Conservation (phyloP, 1,140 invertebrate genomes). For the Eumeta japonica region DNA sequence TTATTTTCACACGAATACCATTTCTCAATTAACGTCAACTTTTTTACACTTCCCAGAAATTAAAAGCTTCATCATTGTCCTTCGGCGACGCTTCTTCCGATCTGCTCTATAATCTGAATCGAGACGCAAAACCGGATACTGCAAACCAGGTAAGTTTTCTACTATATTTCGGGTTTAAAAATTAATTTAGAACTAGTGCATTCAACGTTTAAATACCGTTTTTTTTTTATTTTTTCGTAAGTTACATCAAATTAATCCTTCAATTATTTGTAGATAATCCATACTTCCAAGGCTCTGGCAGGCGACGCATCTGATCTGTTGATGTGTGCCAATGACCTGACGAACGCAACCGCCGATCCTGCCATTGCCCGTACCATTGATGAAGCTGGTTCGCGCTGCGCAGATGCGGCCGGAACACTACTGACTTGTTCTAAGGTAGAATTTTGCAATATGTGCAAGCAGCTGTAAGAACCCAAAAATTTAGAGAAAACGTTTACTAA, state of each 20-base stretch:
- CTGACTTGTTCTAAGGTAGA: constrained; percentile 24
- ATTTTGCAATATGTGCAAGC: too few relatives aligned
- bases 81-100: constrained; percentile 19
- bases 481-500: too few relatives aligned
- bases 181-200: too few relatives aligned
- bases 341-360: too few relatives aligned
- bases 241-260: too few relatives aligned
- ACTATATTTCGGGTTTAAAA: too few relatives aligned
- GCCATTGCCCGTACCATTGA: constrained; percentile 14
- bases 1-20: too few relatives aligned
- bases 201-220: too few relatives aligned
- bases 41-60: constrained; percentile 14
- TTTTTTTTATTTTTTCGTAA: too few relatives aligned
- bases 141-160: constrained; percentile 15
- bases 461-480: too few relatives aligned
- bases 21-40: constrained; percentile 2
- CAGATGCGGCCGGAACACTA: constrained; percentile 8
- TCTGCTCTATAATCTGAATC: constrained; percentile 22
- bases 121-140: constrained; percentile 13
- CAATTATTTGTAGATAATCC: too few relatives aligned
- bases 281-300: not conserved
- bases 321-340: constrained; percentile 18
- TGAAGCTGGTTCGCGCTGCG: constrained; percentile 8
- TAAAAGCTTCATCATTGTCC: constrained; percentile 13
- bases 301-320: too few relatives aligned